Percentiles rank a stretch among this genome's conserved stretches.
These are phyloP conservation scores for Hippopotamyrus pictus DNA, from an alignment of 2,797 vertebrate species.

Conservation along the genomic window DNA sequence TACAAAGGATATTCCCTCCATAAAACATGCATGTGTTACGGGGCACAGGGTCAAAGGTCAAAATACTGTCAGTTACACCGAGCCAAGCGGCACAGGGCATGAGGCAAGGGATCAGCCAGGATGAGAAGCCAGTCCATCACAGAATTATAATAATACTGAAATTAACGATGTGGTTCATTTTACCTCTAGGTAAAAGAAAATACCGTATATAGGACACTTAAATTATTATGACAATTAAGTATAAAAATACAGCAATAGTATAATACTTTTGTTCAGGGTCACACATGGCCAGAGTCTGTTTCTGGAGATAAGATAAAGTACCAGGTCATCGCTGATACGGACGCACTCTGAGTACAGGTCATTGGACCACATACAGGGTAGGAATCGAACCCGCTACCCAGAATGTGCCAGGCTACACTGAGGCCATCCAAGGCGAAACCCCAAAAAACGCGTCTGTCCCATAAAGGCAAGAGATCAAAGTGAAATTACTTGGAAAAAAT, in stretches of 20 bases:
- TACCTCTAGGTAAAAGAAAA: background rate
- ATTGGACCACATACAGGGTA: background rate
- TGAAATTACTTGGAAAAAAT: constrained; percentile 3
- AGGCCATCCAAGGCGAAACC: background rate
- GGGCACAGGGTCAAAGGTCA: background rate
- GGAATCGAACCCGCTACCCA: background rate
- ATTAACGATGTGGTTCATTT: background rate
- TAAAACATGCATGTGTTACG: background rate
- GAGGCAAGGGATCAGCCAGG: background rate
- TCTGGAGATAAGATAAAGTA: background rate
- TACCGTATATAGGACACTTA: background rate
- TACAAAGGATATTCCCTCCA: background rate
- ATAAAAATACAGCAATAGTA: background rate
- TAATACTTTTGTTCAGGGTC: background rate
- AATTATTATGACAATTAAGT: background rate
- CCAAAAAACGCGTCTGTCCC: background rate
- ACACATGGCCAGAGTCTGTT: background rate
- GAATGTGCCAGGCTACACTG: background rate
- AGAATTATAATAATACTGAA: background rate
- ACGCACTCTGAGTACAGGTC: background rate
- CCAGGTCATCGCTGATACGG: background rate
- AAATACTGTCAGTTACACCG: background rate
- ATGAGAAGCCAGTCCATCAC: background rate
- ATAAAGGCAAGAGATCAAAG: background rate
- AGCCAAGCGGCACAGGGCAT: background rate